Evolutionary conservation across 2,888 invertebrate genomes (phyloP).

Genomic region (Venusia cambrica): DNA sequence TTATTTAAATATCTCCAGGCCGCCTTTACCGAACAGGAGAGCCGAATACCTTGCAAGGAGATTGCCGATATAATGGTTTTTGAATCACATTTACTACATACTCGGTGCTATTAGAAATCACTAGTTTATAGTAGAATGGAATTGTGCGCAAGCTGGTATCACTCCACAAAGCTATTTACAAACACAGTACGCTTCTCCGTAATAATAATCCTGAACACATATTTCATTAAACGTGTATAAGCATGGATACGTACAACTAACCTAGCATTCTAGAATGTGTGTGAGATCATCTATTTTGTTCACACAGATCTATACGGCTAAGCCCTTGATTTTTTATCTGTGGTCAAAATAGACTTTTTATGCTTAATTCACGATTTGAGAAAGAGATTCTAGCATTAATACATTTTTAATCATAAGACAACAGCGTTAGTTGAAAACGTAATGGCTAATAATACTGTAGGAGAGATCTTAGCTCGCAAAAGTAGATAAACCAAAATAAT

Average conservation of each 20-base stretch:
- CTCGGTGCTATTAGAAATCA: conserved; percentile 3
- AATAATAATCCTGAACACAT: conserved; percentile 14
- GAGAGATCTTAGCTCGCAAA: conserved; percentile 28
- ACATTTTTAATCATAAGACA: conserved; percentile 57
- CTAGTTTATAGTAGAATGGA: conserved; percentile 7
- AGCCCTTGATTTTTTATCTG: conserved; percentile 18
- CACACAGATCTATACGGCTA: conserved; percentile 22
- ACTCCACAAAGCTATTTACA: conserved; percentile 25
- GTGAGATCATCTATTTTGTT: conserved; percentile 18
- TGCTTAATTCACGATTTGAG: conserved; percentile 19
- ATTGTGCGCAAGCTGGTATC: conserved; percentile 29
- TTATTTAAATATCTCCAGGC: conserved; percentile 23
- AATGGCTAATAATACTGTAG: conserved; percentile 28
- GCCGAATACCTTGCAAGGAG: neutral
- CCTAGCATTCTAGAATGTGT: conserved; percentile 27
- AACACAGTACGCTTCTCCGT: conserved; percentile 12
- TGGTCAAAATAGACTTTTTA: conserved; percentile 29
- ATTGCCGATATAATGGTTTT: neutral
- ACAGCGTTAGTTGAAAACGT: conserved; percentile 39
- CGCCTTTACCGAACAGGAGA: conserved; percentile 1
- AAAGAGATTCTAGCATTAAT: conserved; percentile 45
- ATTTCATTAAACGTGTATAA: conserved; percentile 17
- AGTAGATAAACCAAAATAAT: conserved; percentile 9
- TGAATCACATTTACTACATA: neutral
- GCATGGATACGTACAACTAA: conserved; percentile 24